A percentile compares a stretch with the other conserved stretches of the same genome.
These are phyloP conservation scores for Lepus townsendii DNA, from an alignment of 2,797 vertebrate species.

Conservation along the genomic window DNA sequence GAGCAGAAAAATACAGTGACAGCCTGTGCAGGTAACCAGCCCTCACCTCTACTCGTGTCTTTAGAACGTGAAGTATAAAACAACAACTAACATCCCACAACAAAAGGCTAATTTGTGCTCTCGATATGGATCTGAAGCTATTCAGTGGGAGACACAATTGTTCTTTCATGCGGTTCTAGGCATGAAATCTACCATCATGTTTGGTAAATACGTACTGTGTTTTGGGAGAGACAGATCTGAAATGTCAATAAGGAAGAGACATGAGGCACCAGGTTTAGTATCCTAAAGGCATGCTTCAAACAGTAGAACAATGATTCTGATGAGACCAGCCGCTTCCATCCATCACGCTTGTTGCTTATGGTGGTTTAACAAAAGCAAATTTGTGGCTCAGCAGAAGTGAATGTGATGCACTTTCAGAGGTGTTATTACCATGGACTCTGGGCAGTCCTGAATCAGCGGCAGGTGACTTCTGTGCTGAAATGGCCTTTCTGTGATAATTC, in stretches of 20 bases:
- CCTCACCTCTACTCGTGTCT: slow-evolving; percentile 80
- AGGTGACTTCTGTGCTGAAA: slow-evolving; percentile 82
- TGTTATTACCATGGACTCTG: slow-evolving; percentile 82
- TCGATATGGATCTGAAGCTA: neutral
- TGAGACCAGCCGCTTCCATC: slow-evolving; percentile 79
- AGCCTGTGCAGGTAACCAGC: slow-evolving; percentile 78
- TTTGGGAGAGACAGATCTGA: slow-evolving; percentile 65
- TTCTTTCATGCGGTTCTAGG: slow-evolving; percentile 40
- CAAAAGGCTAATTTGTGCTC: neutral
- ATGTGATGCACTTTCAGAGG: slow-evolving; percentile 83
- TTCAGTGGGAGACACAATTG: neutral
- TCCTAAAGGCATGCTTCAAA: slow-evolving; percentile 85
- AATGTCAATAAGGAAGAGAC: slow-evolving; percentile 64
- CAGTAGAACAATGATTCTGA: slow-evolving; percentile 78
- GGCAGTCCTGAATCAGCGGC: slow-evolving; percentile 82
- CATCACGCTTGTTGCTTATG: slow-evolving; percentile 62
- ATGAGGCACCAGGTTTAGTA: slow-evolving; percentile 73
- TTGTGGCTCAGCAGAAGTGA: slow-evolving; percentile 70
- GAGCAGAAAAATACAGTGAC: slow-evolving; percentile 77
- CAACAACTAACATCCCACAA: neutral
- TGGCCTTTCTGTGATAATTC: slow-evolving; percentile 84
- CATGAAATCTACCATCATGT: slow-evolving; percentile 66
- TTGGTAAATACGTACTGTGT: slow-evolving; percentile 74
- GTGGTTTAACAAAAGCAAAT: slow-evolving; percentile 67
- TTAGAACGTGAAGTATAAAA: slow-evolving; percentile 79